Conservation (phyloP, 1,140 invertebrate species). For the Caerostris extrusa region DNA sequence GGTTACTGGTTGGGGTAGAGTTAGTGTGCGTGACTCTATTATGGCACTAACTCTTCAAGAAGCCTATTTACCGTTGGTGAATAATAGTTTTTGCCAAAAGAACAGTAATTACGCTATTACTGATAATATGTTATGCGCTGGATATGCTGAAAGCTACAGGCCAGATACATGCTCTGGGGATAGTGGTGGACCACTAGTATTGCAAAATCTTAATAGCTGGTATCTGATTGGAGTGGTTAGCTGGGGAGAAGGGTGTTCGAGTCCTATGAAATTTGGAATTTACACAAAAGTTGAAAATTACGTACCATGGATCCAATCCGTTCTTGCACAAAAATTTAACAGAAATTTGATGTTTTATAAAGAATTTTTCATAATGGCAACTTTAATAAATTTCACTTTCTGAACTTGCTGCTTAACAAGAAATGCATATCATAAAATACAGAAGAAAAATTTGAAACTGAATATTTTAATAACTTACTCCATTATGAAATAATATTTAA, state of each 20-base stretch:
- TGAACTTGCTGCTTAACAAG: too few relatives aligned
- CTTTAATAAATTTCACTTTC: too few relatives aligned
- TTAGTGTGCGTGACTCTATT: conserved; percentile 69
- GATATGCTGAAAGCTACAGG: conserved; percentile 83
- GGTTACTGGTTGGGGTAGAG: conserved; percentile 79
- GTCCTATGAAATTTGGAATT: conserved; percentile 80
- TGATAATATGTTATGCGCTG: conserved; percentile 81
- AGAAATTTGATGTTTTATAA: background rate
- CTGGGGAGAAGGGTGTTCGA: conserved; percentile 87
- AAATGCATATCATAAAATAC: too few relatives aligned
- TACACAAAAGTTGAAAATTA: conserved; percentile 80
- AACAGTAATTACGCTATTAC: conserved; percentile 79
- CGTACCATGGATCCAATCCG: conserved; percentile 78
- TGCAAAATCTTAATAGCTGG: conserved; percentile 91
- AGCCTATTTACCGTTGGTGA: conserved; percentile 74
- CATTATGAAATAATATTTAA: too few relatives aligned
- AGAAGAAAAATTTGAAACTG: too few relatives aligned
- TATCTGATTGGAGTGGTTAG: conserved; percentile 96
- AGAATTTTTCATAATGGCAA: background rate
- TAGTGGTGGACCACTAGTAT: conserved; percentile 94
- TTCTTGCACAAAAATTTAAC: conserved; percentile 17
- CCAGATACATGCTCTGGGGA: conserved; percentile 91
- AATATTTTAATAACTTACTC: too few relatives aligned
- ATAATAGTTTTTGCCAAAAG: conserved; percentile 61
- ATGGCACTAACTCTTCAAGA: conserved; percentile 75